These are phyloP conservation scores for Taxidea taxus DNA, from an alignment of 2,113 vertebrate genomes.

Conservation along the genomic window DNA sequence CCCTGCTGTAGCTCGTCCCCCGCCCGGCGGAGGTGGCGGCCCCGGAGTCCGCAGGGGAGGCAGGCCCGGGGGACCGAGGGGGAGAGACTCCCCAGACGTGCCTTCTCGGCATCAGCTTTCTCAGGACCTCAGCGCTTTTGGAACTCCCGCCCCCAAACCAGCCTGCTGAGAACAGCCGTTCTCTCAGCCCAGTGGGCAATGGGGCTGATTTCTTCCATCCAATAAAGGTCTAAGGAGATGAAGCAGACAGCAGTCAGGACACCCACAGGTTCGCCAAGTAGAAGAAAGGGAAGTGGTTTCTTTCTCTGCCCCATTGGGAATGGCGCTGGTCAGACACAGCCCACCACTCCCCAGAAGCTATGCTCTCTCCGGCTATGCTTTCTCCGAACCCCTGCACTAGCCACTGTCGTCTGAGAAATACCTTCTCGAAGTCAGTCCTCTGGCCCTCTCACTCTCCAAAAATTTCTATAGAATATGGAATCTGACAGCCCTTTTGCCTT, in stretches of 20 bases:
- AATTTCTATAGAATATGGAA: rapidly evolving
- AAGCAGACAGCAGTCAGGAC: too few relatives aligned
- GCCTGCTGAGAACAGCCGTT: not conserved
- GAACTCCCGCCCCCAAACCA: not conserved
- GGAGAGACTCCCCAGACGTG: not conserved
- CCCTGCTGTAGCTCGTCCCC: not conserved
- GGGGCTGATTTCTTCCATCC: not conserved
- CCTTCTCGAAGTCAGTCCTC: not conserved
- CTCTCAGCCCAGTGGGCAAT: rapidly evolving
- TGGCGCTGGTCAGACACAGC: not conserved
- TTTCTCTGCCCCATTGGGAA: rapidly evolving
- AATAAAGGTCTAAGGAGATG: rapidly evolving
- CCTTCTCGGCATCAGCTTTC: not conserved
- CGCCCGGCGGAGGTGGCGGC: not conserved
- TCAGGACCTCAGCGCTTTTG: not conserved
- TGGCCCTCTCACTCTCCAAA: not conserved
- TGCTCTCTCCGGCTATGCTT: not conserved
- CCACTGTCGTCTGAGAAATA: not conserved
- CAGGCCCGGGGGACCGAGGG: too few relatives aligned
- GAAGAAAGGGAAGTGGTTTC: not conserved
- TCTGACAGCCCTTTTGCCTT: rapidly evolving
- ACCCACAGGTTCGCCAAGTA: rapidly evolving
- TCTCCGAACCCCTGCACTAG: not conserved
- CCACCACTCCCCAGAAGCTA: too few relatives aligned
- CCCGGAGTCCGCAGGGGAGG: not conserved